Base-by-base conservation (phyloP, 53 echinoderm and acorn worm genomes). In the Holothuria scabra region DNA sequence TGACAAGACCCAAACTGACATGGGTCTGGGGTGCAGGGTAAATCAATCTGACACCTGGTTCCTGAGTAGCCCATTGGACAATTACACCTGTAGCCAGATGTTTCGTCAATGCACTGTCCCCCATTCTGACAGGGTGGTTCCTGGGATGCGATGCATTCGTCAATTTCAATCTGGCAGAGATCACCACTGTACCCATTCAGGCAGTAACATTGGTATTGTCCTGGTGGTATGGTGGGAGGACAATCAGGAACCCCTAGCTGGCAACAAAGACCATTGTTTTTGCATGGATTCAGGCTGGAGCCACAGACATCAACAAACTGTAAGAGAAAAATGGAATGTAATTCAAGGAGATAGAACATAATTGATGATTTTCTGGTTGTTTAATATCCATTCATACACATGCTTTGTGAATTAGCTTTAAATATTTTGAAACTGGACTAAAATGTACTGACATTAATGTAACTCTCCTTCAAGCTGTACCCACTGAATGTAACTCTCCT, bases 201-300 rank as follows among this genome's bases (percentile, higher is more conserved):
- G 61, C 92, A 92, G 83, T 86, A 92, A 76, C 92, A 92, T 46
- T 83, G 86, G 62, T 82, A 92, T 22, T 84, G 49, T 22, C 91
- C 96, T 49, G 83, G 59, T 21, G 66, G 48, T 2, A 90, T 64
- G 33, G 79, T 72, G 9, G 85, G 32, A 14, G 91, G 91, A 46
- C 87, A 88, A 5, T 66, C 81, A 4, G 23, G 62, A 10, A 84
- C 68, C 9, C 95, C 99, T 12, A 63, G 61, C 80, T 95, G 95
- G 52, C 94, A 95, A 60, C 99, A 99, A 56, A 83, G 89, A 32
- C 87, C 93, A 63, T 83, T 65, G 71, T 95, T 95, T 84, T 93
- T 99, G 84, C 99, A 99, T 3, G 99, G 99, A 67, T 95, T 95
- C 46, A 64, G 64, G 76, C 19, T 25, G 7, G 97, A 91, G 48